Evolutionary conservation across 2,797 vertebrate species (phyloP).

Genomic region (Scyliorhinus canicula): DNA sequence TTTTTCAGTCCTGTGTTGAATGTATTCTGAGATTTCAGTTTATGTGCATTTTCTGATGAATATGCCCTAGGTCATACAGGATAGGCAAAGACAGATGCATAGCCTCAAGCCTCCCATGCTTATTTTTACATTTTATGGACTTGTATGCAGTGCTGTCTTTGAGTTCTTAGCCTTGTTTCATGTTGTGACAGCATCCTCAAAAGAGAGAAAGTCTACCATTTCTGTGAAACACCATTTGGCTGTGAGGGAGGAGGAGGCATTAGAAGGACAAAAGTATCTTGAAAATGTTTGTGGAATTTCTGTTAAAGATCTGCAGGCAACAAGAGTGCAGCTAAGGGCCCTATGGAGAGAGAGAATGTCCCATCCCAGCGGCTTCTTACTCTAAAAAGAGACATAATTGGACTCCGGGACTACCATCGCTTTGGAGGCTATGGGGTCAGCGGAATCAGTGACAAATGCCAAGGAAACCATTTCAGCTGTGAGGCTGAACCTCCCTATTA

Average conservation of each 20-base stretch:
- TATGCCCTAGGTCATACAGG: not conserved
- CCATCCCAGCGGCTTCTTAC: not conserved
- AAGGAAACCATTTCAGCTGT: not conserved
- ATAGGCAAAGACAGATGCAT: not conserved
- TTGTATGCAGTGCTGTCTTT: not conserved
- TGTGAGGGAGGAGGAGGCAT: not conserved
- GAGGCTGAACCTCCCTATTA: not conserved
- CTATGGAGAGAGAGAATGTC: not conserved
- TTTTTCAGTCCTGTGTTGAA: slow-evolving; percentile 1
- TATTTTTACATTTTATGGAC: not conserved
- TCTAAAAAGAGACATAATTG: not conserved
- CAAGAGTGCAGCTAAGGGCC: not conserved
- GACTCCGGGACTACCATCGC: not conserved
- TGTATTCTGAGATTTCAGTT: not conserved
- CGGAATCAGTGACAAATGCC: not conserved
- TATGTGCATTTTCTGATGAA: not conserved
- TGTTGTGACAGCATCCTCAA: not conserved
- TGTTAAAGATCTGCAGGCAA: not conserved
- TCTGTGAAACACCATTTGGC: not conserved
- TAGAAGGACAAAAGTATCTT: not conserved
- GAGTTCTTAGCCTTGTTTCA: not conserved
- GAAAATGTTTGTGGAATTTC: not conserved
- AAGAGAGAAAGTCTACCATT: not conserved
- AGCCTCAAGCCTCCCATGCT: not conserved
- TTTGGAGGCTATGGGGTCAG: not conserved